Percentiles rank a stretch among this genome's conserved stretches.
These are phyloP conservation scores for Lepilemur ruficaudatus DNA, from an alignment of 2,797 vertebrate genomes.

Conservation along the genomic window DNA sequence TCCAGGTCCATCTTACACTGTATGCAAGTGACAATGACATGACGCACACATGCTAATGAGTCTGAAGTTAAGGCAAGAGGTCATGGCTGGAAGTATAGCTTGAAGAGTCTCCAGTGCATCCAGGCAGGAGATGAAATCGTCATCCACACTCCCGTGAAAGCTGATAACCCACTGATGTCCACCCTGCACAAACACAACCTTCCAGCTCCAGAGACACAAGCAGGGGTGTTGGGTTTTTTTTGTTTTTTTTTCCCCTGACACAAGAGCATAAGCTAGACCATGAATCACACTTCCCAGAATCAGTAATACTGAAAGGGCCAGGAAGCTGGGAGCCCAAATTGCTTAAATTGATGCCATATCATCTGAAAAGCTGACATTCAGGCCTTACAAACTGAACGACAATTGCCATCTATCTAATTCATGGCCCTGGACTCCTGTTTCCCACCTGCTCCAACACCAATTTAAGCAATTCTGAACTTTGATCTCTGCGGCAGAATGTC, in stretches of 20 bases:
- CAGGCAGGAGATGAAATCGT: neutral
- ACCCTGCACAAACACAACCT: neutral
- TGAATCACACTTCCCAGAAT: constrained; percentile 67
- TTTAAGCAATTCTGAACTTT: constrained; percentile 84
- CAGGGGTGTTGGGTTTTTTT: neutral
- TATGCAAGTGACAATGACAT: neutral
- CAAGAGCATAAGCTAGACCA: constrained; percentile 33
- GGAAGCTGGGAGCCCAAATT: constrained; percentile 77
- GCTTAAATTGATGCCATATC: constrained; percentile 81
- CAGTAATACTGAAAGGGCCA: constrained; percentile 69
- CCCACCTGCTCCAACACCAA: constrained; percentile 81
- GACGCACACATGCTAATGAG: neutral
- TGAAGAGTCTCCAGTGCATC: neutral
- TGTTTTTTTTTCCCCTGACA: rapidly evolving
- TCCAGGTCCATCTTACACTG: neutral
- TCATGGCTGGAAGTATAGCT: neutral
- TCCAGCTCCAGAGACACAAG: neutral
- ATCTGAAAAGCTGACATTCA: constrained; percentile 73
- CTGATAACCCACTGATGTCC: neutral
- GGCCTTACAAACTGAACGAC: constrained; percentile 60
- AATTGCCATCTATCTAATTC: constrained; percentile 79
- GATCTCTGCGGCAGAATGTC: constrained; percentile 65
- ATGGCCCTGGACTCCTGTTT: constrained; percentile 72
- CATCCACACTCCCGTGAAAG: neutral
- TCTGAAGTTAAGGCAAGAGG: neutral